phyloP scores from a whole-genome alignment of 1,140 invertebrate species.

The Carposina sasakii region DNA sequence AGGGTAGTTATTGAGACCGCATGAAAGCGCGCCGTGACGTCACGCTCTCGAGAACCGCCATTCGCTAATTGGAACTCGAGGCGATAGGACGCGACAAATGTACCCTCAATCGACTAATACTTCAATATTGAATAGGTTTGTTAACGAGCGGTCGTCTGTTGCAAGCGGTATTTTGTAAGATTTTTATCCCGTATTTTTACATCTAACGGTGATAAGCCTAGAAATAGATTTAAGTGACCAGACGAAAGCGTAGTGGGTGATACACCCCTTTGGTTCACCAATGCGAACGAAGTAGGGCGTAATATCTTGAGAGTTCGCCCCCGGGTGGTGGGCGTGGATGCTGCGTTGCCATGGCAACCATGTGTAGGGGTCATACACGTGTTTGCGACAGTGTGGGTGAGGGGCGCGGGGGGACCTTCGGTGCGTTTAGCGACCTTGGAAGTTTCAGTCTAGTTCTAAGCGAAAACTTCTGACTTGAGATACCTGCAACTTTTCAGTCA shows the following conservation, averaged over 20 bases:
- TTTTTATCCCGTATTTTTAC: no score
- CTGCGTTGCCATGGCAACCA: conserved; percentile 65
- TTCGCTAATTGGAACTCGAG: conserved; percentile 70
- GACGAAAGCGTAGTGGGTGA: no score
- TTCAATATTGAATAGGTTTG: conserved; percentile 69
- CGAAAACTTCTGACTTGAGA: background rate
- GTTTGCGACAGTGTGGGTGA: conserved; percentile 43
- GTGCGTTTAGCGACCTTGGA: conserved; percentile 58
- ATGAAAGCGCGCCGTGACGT: conserved; percentile 67
- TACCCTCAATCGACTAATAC: conserved; percentile 69
- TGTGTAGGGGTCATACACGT: conserved; percentile 61
- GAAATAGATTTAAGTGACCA: no score
- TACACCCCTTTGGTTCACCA: conserved; percentile 68
- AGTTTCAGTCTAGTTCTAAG: conserved; percentile 58
- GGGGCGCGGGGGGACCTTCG: conserved; percentile 32
- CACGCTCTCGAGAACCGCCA: conserved; percentile 64
- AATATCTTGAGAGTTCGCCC: conserved; percentile 70
- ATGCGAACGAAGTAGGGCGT: conserved; percentile 68
- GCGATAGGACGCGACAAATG: conserved; percentile 67
- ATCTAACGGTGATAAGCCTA: no score
- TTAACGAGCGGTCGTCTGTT: conserved; percentile 59
- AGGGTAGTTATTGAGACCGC: conserved; percentile 68
- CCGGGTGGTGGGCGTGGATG: conserved; percentile 66
- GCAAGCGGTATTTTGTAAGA: no score
- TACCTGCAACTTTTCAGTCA: no score